Conservation (phyloP, 2,888 invertebrate genomes). For the Hoplodrina ambigua region DNA sequence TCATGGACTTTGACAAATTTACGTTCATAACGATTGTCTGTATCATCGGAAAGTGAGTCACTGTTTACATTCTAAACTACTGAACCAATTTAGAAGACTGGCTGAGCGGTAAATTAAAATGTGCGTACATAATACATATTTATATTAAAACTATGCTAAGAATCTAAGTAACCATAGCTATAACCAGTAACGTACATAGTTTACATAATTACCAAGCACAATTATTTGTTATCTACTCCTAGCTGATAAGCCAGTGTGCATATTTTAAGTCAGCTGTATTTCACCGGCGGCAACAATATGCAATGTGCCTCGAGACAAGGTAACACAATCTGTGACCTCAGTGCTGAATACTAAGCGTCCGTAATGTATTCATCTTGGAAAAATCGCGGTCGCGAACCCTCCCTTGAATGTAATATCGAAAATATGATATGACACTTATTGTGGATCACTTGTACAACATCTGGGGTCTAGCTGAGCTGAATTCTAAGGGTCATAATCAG, state of each 20-base stretch:
- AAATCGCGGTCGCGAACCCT: conserved; percentile 74
- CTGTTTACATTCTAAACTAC: background rate
- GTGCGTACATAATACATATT: background rate
- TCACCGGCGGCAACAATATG: conserved; percentile 75
- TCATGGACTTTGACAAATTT: background rate
- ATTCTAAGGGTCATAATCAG: background rate
- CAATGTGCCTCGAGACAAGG: conserved; percentile 82
- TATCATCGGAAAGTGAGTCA: conserved; percentile 1
- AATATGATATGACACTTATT: conserved; percentile 64
- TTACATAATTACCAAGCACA: conserved; percentile 7
- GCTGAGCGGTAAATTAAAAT: background rate
- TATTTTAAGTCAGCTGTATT: conserved; percentile 58
- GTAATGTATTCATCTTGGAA: conserved; percentile 83
- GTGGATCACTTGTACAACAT: conserved; percentile 51
- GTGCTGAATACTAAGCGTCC: conserved; percentile 80
- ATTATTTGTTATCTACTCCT: conserved; percentile 14
- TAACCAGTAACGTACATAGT: background rate
- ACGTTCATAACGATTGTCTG: background rate
- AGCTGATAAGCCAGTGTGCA: conserved; percentile 30
- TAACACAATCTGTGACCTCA: conserved; percentile 80
- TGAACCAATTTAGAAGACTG: background rate
- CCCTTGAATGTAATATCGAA: conserved; percentile 71
- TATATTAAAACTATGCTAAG: background rate
- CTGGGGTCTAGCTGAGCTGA: conserved; percentile 17
- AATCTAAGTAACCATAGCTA: background rate